A percentile compares a stretch with the other conserved stretches of the same genome.
These are phyloP conservation scores for Labeo rohita DNA, from an alignment of 2,113 vertebrate genomes.

Conservation along the genomic window DNA sequence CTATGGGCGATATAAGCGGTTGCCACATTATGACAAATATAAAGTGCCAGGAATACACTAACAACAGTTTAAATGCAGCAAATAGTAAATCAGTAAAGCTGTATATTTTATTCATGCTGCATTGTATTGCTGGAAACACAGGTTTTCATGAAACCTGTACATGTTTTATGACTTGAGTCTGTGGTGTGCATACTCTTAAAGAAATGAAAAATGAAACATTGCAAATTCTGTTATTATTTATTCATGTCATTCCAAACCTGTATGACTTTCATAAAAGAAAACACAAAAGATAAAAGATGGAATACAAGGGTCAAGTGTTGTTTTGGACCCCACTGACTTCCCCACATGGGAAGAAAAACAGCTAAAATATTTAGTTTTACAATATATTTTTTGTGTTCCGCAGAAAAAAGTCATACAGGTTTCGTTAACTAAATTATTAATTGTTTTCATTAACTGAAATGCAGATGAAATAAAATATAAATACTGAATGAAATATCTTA, in stretches of 20 bases:
- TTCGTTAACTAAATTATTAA: background rate
- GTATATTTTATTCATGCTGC: background rate
- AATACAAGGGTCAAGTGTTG: background rate
- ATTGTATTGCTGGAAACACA: constrained; percentile 6
- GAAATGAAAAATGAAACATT: background rate
- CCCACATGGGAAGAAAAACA: background rate
- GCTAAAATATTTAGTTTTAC: background rate
- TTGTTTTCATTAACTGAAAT: background rate
- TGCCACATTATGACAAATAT: background rate
- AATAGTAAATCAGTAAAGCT: background rate
- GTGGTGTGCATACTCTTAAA: background rate
- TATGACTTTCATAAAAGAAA: background rate
- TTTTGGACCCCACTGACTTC: background rate
- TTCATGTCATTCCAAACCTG: background rate
- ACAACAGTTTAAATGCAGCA: background rate
- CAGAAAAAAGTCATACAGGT: background rate
- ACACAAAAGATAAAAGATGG: too few relatives aligned
- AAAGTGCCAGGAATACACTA: background rate
- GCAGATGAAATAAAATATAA: background rate
- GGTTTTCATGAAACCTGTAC: background rate
- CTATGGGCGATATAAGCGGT: background rate
- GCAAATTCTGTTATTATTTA: background rate
- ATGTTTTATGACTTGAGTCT: background rate
- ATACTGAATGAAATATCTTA: too few relatives aligned
- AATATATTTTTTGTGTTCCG: background rate